A percentile compares a stretch with the other conserved stretches of the same genome.
phyloP scores from a whole-genome alignment of 2,888 invertebrate species.

The Dicyrtomina minuta region DNA sequence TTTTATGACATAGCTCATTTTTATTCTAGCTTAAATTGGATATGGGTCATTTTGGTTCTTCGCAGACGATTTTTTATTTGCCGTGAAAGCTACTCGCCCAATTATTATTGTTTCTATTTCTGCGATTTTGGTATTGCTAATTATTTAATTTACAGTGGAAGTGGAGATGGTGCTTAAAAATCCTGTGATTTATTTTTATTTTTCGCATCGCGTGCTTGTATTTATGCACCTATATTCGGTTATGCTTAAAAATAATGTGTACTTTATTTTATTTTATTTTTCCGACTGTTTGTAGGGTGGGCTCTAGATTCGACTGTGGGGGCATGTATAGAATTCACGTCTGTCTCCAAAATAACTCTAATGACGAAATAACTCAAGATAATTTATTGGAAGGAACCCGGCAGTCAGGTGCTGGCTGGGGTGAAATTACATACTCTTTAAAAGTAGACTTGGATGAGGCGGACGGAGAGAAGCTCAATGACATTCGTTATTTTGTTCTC shows the following conservation, averaged over 20 bases:
- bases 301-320: conserved; percentile 41
- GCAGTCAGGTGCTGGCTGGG: background rate
- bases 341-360: conserved; percentile 28
- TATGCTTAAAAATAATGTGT: background rate
- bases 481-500: conserved; percentile 38
- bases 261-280: background rate
- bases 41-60: too few species aligned
- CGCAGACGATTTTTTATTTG: too few species aligned
- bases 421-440: background rate
- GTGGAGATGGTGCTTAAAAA: too few species aligned
- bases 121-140: too few species aligned
- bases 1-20: too few species aligned
- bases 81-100: too few species aligned
- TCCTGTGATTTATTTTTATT: too few species aligned
- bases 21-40: too few species aligned
- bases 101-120: too few species aligned
- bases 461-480: conserved; percentile 31
- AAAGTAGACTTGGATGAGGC: conserved; percentile 16
- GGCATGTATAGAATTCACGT: conserved; percentile 36
- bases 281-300: conserved; percentile 27
- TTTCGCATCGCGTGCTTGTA: too few species aligned
- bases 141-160: too few species aligned
- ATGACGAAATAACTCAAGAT: conserved; percentile 19
- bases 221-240: too few species aligned
- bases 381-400: conserved; percentile 13